These are phyloP conservation scores for Polypedilum pembai DNA, from an alignment of 1,140 invertebrate species.

Conservation along the genomic window DNA sequence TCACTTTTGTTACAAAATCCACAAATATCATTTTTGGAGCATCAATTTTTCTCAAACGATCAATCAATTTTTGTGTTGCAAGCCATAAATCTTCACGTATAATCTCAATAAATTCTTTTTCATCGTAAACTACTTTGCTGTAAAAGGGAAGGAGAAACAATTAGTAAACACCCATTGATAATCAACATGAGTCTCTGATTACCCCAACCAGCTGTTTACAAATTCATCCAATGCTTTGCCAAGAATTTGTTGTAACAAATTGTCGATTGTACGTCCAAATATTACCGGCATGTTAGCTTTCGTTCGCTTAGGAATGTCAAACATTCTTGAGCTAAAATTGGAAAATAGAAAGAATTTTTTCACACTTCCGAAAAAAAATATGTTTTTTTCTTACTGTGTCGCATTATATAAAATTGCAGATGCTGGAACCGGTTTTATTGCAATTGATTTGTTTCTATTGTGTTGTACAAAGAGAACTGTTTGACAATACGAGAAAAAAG, in stretches of 20 bases:
- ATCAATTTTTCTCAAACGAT: slow-evolving; percentile 64
- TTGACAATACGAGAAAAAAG: not conserved
- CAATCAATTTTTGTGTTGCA: slow-evolving; percentile 65
- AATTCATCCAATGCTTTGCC: slow-evolving; percentile 74
- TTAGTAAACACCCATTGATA: too few species aligned
- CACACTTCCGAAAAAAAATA: not conserved
- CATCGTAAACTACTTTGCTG: slow-evolving; percentile 45
- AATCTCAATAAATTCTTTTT: slow-evolving; percentile 52
- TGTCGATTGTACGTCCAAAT: slow-evolving; percentile 72
- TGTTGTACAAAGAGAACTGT: slow-evolving; percentile 22
- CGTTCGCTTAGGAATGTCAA: slow-evolving; percentile 42
- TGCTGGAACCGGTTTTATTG: slow-evolving; percentile 32
- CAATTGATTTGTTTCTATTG: not conserved
- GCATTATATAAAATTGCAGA: slow-evolving; percentile 42
- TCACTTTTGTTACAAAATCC: slow-evolving; percentile 70
- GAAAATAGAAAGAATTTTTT: not conserved
- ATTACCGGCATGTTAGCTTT: slow-evolving; percentile 57
- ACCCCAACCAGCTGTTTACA: slow-evolving; percentile 62
- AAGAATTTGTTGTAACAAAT: slow-evolving; percentile 71
- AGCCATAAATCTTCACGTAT: slow-evolving; percentile 78
- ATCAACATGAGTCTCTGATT: slow-evolving; percentile 48
- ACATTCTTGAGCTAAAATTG: slow-evolving; percentile 38
- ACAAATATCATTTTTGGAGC: slow-evolving; percentile 72
- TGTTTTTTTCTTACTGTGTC: slow-evolving; percentile 38
- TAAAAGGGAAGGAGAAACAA: slow-evolving; percentile 26